A percentile compares a stretch with the other conserved stretches of the same genome.
These are phyloP conservation scores for Drosophila mettleri DNA, from an alignment of 2,888 invertebrate genomes.

Conservation along the genomic window DNA sequence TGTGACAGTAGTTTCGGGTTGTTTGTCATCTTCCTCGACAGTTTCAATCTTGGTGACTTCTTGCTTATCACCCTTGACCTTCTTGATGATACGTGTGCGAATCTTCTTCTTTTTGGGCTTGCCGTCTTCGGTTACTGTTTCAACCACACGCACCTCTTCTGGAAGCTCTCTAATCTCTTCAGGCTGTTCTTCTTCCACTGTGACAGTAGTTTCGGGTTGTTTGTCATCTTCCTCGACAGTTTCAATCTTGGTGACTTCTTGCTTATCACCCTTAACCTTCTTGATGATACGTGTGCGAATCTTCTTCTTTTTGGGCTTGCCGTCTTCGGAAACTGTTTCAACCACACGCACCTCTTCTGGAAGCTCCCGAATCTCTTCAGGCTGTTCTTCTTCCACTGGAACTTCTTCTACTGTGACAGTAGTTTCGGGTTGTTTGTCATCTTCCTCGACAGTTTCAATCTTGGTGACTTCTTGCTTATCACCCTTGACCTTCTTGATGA, in stretches of 20 bases:
- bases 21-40: conserved; percentile 40
- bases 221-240: conserved; percentile 43
- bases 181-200: conserved; percentile 24
- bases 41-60: conserved; percentile 47
- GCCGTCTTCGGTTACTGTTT: conserved; percentile 33
- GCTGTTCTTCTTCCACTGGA: conserved; percentile 30
- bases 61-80: conserved; percentile 45
- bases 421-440: conserved; percentile 46
- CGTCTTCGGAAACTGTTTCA: conserved; percentile 44
- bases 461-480: conserved; percentile 51
- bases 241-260: conserved; percentile 54
- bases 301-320: conserved; percentile 44
- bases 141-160: conserved; percentile 29
- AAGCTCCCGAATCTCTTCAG: conserved; percentile 36
- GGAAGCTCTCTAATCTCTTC: conserved; percentile 36
- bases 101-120: conserved; percentile 38
- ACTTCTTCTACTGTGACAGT: conserved; percentile 46
- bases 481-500: conserved; percentile 51
- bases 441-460: conserved; percentile 52
- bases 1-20: conserved; percentile 41
- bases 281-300: conserved; percentile 54
- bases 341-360: conserved; percentile 46
- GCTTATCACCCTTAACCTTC: conserved; percentile 50
- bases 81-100: conserved; percentile 42
- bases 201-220: conserved; percentile 33